These are phyloP conservation scores for Actenoides lindsayi DNA, from an alignment of 2,113 vertebrate genomes.

Conservation along the genomic window DNA sequence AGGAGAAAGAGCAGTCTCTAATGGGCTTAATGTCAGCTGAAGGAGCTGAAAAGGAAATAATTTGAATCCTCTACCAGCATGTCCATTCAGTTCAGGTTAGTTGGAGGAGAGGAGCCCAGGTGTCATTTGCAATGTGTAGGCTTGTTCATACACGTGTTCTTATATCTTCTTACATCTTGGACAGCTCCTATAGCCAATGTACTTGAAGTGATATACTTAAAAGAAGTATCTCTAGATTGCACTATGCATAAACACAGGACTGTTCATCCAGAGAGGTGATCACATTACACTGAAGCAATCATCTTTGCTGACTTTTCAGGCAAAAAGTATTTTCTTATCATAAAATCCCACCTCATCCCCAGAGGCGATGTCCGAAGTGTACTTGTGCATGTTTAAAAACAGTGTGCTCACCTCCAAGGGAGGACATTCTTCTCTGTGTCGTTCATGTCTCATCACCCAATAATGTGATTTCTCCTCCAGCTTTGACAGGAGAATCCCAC, in stretches of 20 bases:
- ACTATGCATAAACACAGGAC: neutral
- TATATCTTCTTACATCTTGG: neutral
- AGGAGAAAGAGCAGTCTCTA: neutral
- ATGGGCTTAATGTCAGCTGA: neutral
- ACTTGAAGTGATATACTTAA: neutral
- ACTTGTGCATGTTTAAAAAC: neutral
- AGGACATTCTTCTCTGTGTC: neutral
- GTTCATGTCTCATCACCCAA: fast-evolving
- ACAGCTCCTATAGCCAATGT: neutral
- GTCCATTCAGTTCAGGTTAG: neutral
- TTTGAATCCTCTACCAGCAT: neutral
- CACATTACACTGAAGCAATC: neutral
- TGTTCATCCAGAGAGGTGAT: neutral
- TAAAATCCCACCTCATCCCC: neutral
- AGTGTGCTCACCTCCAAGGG: neutral
- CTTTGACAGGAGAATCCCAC: neutral
- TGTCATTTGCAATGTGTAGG: neutral
- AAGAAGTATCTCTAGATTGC: neutral
- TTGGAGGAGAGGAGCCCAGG: neutral
- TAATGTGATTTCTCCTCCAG: neutral
- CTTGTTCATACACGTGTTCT: neutral
- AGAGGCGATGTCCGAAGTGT: fast-evolving
- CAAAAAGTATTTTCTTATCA: neutral
- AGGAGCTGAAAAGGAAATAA: neutral
- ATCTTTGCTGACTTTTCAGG: neutral